These are phyloP conservation scores for Cryptocheilus praepositus DNA, from an alignment of 2,888 invertebrate species.

Conservation along the genomic window DNA sequence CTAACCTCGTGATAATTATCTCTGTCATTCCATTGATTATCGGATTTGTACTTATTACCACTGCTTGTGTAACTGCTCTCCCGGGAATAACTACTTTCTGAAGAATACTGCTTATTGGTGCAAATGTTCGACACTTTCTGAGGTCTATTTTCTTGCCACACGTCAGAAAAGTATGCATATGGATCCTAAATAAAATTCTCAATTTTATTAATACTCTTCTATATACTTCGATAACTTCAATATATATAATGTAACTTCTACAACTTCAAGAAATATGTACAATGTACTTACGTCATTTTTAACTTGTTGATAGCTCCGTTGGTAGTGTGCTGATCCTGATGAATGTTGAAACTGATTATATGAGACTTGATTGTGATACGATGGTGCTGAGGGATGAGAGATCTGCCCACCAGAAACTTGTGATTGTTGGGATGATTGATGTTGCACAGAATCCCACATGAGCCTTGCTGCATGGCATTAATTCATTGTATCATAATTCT, in stretches of 20 bases:
- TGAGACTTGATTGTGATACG: constrained; percentile 58
- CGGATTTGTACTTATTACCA: constrained; percentile 65
- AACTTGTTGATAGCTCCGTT: constrained; percentile 60
- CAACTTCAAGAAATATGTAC: not conserved
- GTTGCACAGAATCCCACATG: constrained; percentile 65
- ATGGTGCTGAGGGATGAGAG: constrained; percentile 37
- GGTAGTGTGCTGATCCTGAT: constrained; percentile 54
- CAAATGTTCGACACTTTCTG: constrained; percentile 55
- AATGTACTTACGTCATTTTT: constrained; percentile 66
- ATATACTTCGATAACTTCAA: too few relatives aligned
- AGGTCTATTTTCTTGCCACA: constrained; percentile 71
- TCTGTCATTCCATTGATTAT: constrained; percentile 64
- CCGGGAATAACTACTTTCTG: constrained; percentile 63
- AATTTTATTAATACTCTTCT: not conserved
- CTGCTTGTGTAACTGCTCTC: constrained; percentile 59
- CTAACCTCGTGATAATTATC: constrained; percentile 66
- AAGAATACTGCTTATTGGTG: constrained; percentile 59
- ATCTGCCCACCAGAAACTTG: constrained; percentile 53
- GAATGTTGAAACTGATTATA: constrained; percentile 58
- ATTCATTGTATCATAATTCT: not conserved
- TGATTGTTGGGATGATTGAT: constrained; percentile 47
- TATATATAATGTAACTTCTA: too few relatives aligned
- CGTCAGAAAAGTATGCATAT: constrained; percentile 71
- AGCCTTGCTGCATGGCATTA: constrained; percentile 53
- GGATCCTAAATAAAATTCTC: constrained; percentile 63